These are phyloP conservation scores for Nowickia ferox DNA, from an alignment of 2,888 invertebrate genomes.

Conservation along the genomic window DNA sequence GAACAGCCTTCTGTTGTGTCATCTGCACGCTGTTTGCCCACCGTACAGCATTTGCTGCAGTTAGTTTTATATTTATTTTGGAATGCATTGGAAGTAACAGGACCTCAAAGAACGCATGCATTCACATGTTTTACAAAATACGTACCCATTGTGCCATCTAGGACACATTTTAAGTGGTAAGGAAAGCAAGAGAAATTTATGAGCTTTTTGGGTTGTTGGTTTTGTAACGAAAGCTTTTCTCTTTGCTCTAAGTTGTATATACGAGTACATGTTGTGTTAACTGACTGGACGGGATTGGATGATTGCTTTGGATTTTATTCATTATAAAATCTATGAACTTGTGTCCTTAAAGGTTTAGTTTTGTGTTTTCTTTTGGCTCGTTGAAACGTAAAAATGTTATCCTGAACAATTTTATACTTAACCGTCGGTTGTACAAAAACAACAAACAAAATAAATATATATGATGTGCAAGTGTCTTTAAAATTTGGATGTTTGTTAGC, in stretches of 20 bases:
- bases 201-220: slow-evolving; percentile 19
- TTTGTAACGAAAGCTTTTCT: slow-evolving; percentile 54
- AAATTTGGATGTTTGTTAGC: not conserved
- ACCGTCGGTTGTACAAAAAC: slow-evolving; percentile 32
- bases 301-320: slow-evolving; percentile 41
- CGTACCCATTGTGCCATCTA: not conserved
- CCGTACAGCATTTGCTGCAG: no score
- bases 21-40: no score
- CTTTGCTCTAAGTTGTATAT: slow-evolving; percentile 34
- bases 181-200: slow-evolving; percentile 46
- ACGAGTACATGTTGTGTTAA: not conserved
- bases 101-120: no score
- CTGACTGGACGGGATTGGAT: slow-evolving; percentile 10
- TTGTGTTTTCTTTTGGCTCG: slow-evolving; percentile 60
- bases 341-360: slow-evolving; percentile 70
- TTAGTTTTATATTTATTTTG: no score
- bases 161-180: slow-evolving; percentile 39
- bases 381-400: slow-evolving; percentile 59
- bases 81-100: no score
- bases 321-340: slow-evolving; percentile 67
- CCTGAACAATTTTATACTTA: not conserved
- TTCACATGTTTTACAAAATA: not conserved
- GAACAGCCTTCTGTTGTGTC: no score
- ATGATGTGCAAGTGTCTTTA: slow-evolving; percentile 4
- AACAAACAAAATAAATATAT: not conserved